phyloP scores from a whole-genome alignment of 2,888 invertebrate species.

The Callinectes sapidus region DNA sequence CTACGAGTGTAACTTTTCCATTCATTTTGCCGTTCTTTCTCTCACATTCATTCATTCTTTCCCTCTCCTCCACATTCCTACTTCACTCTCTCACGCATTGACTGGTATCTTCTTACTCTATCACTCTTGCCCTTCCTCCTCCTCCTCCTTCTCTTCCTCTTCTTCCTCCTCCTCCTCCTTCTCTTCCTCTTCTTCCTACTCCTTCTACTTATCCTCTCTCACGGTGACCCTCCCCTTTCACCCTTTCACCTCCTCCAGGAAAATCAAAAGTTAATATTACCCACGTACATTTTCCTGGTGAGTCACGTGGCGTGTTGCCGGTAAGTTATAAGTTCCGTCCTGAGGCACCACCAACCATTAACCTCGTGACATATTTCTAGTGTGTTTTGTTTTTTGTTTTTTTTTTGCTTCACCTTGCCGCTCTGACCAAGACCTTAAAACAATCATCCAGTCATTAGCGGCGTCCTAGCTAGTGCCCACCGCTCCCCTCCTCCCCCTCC shows the following conservation, averaged over 20 bases:
- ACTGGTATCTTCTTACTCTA: not conserved
- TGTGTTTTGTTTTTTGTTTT: not conserved
- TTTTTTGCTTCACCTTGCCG: not conserved
- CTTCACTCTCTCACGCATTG: not conserved
- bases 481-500: not conserved
- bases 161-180: not conserved
- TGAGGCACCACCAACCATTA: not conserved
- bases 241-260: not conserved
- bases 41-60: not conserved
- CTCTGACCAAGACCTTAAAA: constrained; percentile 27
- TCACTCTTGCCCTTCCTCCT: not conserved
- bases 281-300: not conserved
- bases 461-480: constrained; percentile 8
- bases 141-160: not conserved
- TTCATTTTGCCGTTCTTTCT: not conserved
- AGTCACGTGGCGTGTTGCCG: not conserved
- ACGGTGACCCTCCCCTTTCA: not conserved
- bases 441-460: not conserved
- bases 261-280: not conserved
- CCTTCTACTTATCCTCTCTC: not conserved
- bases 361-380: constrained; percentile 21
- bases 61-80: not conserved
- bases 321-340: not conserved
- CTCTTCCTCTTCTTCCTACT: not conserved
- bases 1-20: too few species aligned